Base-by-base conservation (phyloP, 23 tunicate species). In the Trididemnum miniatum region DNA sequence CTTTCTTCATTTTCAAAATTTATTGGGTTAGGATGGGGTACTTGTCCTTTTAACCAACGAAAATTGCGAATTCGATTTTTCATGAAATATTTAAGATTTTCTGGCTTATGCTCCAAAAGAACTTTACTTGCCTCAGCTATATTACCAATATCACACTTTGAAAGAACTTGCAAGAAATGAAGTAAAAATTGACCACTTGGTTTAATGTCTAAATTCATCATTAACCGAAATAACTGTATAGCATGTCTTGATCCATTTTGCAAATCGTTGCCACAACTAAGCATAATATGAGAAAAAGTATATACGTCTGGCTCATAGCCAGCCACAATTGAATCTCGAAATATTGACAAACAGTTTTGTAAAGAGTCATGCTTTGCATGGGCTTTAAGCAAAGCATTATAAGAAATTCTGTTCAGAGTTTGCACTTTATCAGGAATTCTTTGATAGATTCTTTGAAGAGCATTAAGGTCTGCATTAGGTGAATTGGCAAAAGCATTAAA, bases 401-500 rank as follows among this genome's bases (percentile, higher is more conserved):
- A 91, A 36, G 87, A 29, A 26, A 73, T 86, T 27, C 88, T 35
- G 66, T 82, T 81, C 0, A 91, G 34, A 15, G 31, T 20, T 0
- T 35, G 26, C 23, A 85, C 80, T 7, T 81, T 72, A 57, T 66
- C 77, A 20, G 69, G 28, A 34, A 82, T 22, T 69, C 76, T 54
- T 22, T 32, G 25, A 25, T 82, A 77, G 1, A 86, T 54, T 20
- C 59, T 77, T 59, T 33, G 29, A 9, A 83, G 71, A 26, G n/a
- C 35, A 1, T 59, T 32, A 57, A 91, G 24, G 22, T 86, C 75
- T 20, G 35, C 59, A 49, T 60, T 2, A 0, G 39, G 0, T 0
- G 92, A 79, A 25, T 88, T 72, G 0, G 89, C 87, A 65, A 93
- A 87, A 23, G 89, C 85, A 80, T 88, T 88, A 76, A 93, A 93